Evolutionary conservation across 2,888 invertebrate genomes (phyloP), one percentile per base, ranked within the genome.

Genomic region (Drosophila borborema): DNA sequence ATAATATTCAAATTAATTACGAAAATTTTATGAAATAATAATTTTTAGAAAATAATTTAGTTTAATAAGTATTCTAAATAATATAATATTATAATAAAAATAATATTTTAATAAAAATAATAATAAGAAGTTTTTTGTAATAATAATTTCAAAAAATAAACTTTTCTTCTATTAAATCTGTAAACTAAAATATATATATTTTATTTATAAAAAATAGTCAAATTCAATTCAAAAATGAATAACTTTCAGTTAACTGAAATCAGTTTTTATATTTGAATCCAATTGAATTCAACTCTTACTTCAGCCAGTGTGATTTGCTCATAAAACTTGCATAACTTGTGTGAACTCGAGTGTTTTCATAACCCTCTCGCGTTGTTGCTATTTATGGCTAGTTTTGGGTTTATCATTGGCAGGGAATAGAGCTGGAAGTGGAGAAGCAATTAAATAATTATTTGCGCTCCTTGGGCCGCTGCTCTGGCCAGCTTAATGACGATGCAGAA

Each of bases 391-490:
- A 62, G 49, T 51, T 63, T 67, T 28, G 45, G 45, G 55, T 36
- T 28, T 67, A 46, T 40, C 46, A 45, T 51, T 34, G 49, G 46
- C 36, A 34, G 63, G 45, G n/a, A 31, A 31, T 40, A 46, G 36
- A 46, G 49, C 54, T 51, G 60, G 51, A 54, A 51, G 20, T 64
- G 46, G 45, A 43, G 40, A 40, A 43, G 77, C 81, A 73, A 73
- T 86, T 77, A 83, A 80, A 81, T 77, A 72, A 80, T 83, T 80
- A 77, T 86, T 80, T 81, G 72, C 61, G 70, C 60, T 74, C 55
- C 68, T 68, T 74, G 51, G 67, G 59, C 54, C 38, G 51, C 34
- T 14, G 18, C 5, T 40, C 23, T 49, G 46, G 20, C 9, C 20
- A 40, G 64, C 20, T 73, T 64, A 64, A 67, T 84, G 83, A 84